phyloP scores from a whole-genome alignment of 1,140 invertebrate genomes.

The Zelostemma sp. region DNA sequence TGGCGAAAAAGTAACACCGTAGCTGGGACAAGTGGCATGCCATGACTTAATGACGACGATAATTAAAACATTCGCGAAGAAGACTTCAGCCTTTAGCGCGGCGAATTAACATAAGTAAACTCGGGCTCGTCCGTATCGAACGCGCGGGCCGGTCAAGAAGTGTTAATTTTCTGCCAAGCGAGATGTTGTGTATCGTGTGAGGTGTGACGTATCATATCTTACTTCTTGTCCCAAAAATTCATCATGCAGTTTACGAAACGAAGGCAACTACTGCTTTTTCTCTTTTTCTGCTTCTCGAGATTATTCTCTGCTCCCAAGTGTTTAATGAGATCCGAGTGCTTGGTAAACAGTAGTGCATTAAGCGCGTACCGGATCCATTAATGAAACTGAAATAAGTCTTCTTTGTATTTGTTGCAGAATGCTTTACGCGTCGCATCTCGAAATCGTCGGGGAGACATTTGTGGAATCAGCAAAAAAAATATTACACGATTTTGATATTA shows the following conservation, averaged over 20 bases:
- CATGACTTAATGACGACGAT: conserved; percentile 59
- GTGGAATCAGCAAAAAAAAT: too few species aligned
- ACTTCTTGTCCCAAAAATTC: conserved; percentile 10
- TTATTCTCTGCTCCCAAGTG: conserved; percentile 2
- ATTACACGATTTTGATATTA: too few species aligned
- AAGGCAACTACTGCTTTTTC: neutral
- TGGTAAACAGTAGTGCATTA: conserved; percentile 55
- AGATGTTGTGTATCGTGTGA: conserved; percentile 13
- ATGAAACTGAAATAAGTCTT: conserved; percentile 56
- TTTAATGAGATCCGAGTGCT: conserved; percentile 58
- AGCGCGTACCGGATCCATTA: conserved; percentile 58
- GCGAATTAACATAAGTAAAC: conserved; percentile 62
- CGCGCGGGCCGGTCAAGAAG: conserved; percentile 44
- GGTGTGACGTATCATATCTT: neutral
- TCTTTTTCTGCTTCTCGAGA: neutral
- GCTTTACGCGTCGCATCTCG: neutral
- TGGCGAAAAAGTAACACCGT: conserved; percentile 5
- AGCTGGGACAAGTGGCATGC: conserved; percentile 31
- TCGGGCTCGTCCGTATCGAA: conserved; percentile 24
- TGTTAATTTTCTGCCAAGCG: conserved; percentile 58
- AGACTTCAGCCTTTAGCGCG: conserved; percentile 45
- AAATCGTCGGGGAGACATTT: too few species aligned
- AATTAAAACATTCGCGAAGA: conserved; percentile 60
- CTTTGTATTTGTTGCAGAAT: neutral
- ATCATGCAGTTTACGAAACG: conserved; percentile 1